Evolutionary conservation across 2,797 vertebrate species (phyloP).

Genomic region (Phrynocephalus forsythii): DNA sequence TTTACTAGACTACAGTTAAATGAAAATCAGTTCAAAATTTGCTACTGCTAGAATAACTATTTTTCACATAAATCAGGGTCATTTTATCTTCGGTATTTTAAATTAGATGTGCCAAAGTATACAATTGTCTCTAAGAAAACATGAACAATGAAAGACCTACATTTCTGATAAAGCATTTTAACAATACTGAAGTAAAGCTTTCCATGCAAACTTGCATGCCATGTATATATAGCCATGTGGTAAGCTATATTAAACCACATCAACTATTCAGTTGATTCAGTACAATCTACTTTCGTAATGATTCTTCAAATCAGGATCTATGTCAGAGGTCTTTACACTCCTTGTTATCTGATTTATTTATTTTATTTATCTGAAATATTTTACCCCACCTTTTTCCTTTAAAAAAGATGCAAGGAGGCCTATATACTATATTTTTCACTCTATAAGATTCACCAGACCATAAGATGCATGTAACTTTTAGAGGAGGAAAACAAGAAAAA

Average conservation of each 20-base stretch:
- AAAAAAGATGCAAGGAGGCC: no score
- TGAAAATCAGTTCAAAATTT: conserved; percentile 49
- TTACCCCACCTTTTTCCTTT: no score
- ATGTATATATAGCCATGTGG: background rate
- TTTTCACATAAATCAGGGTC: conserved; percentile 41
- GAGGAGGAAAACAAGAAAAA: no score
- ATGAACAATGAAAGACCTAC: conserved; percentile 5
- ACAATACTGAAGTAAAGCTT: conserved; percentile 1
- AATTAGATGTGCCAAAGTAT: conserved; percentile 34
- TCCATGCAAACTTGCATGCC: background rate
- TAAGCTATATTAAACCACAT: background rate
- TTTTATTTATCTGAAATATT: no score
- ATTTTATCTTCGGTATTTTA: conserved; percentile 54
- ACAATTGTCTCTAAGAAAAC: conserved; percentile 37
- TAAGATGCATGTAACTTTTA: no score
- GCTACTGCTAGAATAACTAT: conserved; percentile 36
- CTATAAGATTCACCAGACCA: no score
- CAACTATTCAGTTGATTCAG: background rate
- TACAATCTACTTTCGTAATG: background rate
- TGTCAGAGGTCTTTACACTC: background rate
- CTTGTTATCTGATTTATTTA: no score
- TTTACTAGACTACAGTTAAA: conserved; percentile 40
- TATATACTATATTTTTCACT: no score
- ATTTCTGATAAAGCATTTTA: background rate
- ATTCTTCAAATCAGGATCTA: background rate